Evolutionary conservation across 2,888 invertebrate genomes (phyloP).

Genomic region (Bugulina stolonifera): DNA sequence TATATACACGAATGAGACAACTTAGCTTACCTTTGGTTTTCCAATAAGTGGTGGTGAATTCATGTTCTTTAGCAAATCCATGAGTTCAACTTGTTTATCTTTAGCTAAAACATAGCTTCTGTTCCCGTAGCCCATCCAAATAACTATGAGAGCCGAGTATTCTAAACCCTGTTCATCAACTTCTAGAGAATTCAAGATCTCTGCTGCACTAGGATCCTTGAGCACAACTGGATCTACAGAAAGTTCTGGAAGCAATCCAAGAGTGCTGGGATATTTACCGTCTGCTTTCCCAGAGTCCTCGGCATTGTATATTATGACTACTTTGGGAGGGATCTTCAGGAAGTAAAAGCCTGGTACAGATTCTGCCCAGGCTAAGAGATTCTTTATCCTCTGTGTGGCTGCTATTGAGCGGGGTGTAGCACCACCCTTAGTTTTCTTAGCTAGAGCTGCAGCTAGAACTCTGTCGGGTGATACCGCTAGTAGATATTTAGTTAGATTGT

Average conservation of each 20-base stretch:
- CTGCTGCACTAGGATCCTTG: neutral
- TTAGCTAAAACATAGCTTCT: neutral
- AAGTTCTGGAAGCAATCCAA: neutral
- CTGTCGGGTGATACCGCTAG: neutral
- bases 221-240: neutral
- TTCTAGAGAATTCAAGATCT: neutral
- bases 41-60: too few relatives aligned
- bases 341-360: neutral
- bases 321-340: constrained; percentile 7
- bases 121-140: neutral
- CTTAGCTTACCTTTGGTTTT: too few relatives aligned
- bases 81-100: too few relatives aligned
- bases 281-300: neutral
- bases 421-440: neutral
- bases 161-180: neutral
- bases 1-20: too few relatives aligned
- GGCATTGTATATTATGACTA: neutral
- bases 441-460: neutral
- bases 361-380: neutral
- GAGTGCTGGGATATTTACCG: neutral
- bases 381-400: neutral
- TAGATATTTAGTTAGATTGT: neutral
- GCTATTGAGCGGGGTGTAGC: neutral
- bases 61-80: too few relatives aligned
- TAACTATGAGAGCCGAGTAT: neutral